Evolutionary conservation across 2,797 vertebrate species (phyloP).

Genomic region (Esox lucius): DNA sequence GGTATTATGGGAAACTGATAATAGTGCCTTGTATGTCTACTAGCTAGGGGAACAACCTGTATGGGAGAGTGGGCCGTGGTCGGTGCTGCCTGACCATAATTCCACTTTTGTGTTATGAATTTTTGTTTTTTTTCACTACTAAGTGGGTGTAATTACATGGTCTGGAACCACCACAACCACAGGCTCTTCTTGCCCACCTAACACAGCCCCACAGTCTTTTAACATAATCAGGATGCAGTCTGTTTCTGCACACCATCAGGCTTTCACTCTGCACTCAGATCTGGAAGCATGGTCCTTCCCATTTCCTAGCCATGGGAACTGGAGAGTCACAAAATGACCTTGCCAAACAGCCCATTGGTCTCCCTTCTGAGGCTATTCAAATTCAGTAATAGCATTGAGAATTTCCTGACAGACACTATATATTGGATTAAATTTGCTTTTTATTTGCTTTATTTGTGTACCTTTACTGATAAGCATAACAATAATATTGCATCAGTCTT

Average conservation of each 20-base stretch:
- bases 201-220: slow-evolving; percentile 48
- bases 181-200: slow-evolving; percentile 35
- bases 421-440: slow-evolving; percentile 5
- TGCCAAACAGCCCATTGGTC: slow-evolving; percentile 2
- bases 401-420: neutral
- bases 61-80: slow-evolving; percentile 12
- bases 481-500: slow-evolving; percentile 18
- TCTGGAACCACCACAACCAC: slow-evolving; percentile 65
- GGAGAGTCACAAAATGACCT: neutral
- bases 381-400: neutral
- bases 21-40: slow-evolving; percentile 41
- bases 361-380: neutral
- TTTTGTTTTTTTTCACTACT: slow-evolving; percentile 63
- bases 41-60: slow-evolving; percentile 53
- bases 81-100: slow-evolving; percentile 55
- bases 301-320: slow-evolving; percentile 3
- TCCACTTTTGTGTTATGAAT: slow-evolving; percentile 62
- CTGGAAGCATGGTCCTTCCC: neutral
- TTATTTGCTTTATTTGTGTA: neutral
- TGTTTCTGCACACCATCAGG: slow-evolving; percentile 35
- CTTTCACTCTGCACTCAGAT: slow-evolving; percentile 48
- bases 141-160: slow-evolving; percentile 75
- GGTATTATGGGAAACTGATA: slow-evolving; percentile 44
- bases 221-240: slow-evolving; percentile 69
- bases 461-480: slow-evolving; percentile 5